Percentiles rank a stretch among this genome's conserved stretches.
These are phyloP conservation scores for Lampropteryx suffumata DNA, from an alignment of 2,888 invertebrate species.

Conservation along the genomic window DNA sequence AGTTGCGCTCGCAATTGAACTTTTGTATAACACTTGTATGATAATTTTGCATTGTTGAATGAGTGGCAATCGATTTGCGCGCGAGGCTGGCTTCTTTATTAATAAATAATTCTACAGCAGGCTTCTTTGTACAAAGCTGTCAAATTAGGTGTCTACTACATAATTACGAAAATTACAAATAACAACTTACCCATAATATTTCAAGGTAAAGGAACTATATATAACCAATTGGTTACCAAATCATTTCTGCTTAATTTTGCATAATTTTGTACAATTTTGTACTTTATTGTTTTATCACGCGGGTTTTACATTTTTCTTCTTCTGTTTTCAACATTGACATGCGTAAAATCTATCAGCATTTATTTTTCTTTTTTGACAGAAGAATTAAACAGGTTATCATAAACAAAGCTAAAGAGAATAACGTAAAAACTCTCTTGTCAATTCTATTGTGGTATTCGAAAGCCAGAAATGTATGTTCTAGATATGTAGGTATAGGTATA, in stretches of 20 bases:
- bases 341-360: conserved; percentile 38
- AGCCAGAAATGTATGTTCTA: too few relatives aligned
- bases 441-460: not conserved
- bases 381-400: conserved; percentile 3
- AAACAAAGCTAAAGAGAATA: conserved; percentile 1
- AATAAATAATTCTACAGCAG: conserved; percentile 46
- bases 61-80: conserved; percentile 57
- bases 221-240: conserved; percentile 28
- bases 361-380: conserved; percentile 20
- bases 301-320: conserved; percentile 62
- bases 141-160: conserved; percentile 50
- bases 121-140: conserved; percentile 76
- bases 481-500: too few relatives aligned
- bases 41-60: conserved; percentile 34
- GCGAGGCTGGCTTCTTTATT: conserved; percentile 57
- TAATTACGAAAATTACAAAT: conserved; percentile 13
- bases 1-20: conserved; percentile 54
- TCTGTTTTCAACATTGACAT: conserved; percentile 71
- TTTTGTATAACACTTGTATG: conserved; percentile 54
- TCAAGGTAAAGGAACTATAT: conserved; percentile 23
- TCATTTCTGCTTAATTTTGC: conserved; percentile 41
- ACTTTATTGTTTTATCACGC: conserved; percentile 44
- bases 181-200: conserved; percentile 58
- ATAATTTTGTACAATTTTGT: conserved; percentile 38
- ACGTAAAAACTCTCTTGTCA: not conserved